Evolutionary conservation across 1,140 invertebrate species (phyloP).

Genomic region (Orchestia grillus): DNA sequence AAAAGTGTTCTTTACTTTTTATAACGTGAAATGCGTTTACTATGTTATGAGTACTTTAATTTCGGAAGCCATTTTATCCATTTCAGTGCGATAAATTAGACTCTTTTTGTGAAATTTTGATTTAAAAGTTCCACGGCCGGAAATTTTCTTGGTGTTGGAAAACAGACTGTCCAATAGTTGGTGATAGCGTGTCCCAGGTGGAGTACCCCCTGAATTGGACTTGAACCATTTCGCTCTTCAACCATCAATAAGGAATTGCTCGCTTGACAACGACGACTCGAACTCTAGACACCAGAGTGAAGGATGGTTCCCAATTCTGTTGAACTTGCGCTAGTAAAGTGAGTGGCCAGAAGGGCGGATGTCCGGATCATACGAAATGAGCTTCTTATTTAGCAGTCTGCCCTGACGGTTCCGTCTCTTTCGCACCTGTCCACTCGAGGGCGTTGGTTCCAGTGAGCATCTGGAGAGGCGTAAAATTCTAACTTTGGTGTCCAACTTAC

Average conservation of each 20-base stretch:
- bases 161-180: neutral
- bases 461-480: neutral
- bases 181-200: neutral
- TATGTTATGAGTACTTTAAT: neutral
- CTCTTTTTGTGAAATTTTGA: neutral
- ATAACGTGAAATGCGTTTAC: too few species aligned
- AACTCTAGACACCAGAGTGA: conserved; percentile 37
- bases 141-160: neutral
- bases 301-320: neutral
- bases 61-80: neutral
- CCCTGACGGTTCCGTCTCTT: neutral
- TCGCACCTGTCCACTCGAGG: neutral
- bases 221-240: neutral
- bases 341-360: neutral
- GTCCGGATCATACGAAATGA: neutral
- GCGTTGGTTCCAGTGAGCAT: neutral
- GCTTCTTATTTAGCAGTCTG: neutral
- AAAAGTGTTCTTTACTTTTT: too few species aligned
- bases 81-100: neutral
- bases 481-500: neutral
- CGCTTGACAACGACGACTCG: neutral
- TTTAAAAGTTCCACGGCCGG: neutral
- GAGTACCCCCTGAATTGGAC: neutral
- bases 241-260: conserved; percentile 37
- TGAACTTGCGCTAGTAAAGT: neutral